Evolutionary conservation across 2,797 vertebrate genomes (phyloP).

Genomic region (Pitangus sulphuratus): DNA sequence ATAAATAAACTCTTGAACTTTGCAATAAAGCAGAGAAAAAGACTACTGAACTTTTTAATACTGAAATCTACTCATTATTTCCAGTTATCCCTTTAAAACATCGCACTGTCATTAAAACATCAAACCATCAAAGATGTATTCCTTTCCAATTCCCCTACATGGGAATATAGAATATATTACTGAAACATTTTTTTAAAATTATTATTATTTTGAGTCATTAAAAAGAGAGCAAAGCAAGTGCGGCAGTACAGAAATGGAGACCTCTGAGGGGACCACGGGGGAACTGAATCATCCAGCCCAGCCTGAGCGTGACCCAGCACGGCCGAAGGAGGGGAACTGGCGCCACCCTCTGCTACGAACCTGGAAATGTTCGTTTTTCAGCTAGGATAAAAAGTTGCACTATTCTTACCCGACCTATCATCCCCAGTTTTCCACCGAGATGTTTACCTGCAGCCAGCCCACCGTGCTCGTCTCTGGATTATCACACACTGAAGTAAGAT

Average conservation of each 20-base stretch:
- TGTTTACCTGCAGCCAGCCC: neutral
- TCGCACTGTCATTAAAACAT: neutral
- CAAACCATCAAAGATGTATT: neutral
- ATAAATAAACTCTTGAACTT: neutral
- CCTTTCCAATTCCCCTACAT: neutral
- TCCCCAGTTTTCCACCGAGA: neutral
- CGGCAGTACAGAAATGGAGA: accelerated
- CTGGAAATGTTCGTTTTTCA: neutral
- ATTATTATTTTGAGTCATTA: neutral
- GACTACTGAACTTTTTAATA: neutral
- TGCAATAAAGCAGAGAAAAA: neutral
- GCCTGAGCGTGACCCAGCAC: neutral
- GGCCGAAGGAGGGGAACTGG: neutral
- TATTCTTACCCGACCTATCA: neutral
- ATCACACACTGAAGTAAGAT: neutral
- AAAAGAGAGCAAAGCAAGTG: accelerated
- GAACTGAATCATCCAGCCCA: accelerated
- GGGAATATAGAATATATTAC: neutral
- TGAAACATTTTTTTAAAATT: neutral
- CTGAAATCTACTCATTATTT: neutral
- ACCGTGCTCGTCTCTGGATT: neutral
- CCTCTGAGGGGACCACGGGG: neutral
- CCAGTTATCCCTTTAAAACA: neutral
- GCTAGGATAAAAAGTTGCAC: neutral
- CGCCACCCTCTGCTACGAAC: neutral